Base-by-base conservation (phyloP, 2,113 vertebrate genomes). In the Castor canadensis region DNA sequence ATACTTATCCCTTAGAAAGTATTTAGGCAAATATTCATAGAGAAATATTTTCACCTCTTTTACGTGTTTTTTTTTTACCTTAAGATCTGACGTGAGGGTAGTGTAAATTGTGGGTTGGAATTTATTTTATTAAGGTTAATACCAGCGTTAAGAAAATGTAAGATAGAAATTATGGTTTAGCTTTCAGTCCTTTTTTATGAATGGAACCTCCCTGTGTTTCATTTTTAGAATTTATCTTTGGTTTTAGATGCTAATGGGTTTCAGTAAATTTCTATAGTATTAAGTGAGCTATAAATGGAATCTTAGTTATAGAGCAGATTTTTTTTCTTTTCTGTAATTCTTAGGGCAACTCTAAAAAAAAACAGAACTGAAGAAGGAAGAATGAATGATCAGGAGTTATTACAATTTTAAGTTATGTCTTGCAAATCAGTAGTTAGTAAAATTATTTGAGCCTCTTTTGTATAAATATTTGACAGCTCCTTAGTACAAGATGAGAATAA, bases 1-100 rank as follows among this genome's bases (percentile, higher is more conserved):
- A 30, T 75, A 71, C 56, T 75, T 88, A 16, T 77, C 24, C 22
- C n/a, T 79, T 58, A 87, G 96, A 94, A 88, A 93, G 12, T 24
- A 32, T 79, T 49, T 79, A 35, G 60, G 72, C 11, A 64, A 38
- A 75, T 54, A 66, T 82, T 91, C 69, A 10, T 32, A 32, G 20
- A 90, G 58, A 62, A 69, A 67, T 84, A 24, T 58, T 95, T 87
- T 94, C 22, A 75, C 26, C 7, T 56, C 40, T 66, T 79, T 88
- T 49, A n/a, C 66, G 32, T 38, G 43, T 32, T 32, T 64, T 90
- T 32, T 32, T 64, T 90, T 81, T 71, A 73, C 72, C 49, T 87
- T 87, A 93, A 91, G 19, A 56, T n/a, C 16, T 12, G 20, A 76
- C 58, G 13, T 10, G 10, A 82, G 32, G 28, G 47, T 47, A 83